Percentiles rank a stretch among this genome's conserved stretches.
Conservation (phyloP, 2,888 invertebrate genomes). For the Limnephilus rhombicus region DNA sequence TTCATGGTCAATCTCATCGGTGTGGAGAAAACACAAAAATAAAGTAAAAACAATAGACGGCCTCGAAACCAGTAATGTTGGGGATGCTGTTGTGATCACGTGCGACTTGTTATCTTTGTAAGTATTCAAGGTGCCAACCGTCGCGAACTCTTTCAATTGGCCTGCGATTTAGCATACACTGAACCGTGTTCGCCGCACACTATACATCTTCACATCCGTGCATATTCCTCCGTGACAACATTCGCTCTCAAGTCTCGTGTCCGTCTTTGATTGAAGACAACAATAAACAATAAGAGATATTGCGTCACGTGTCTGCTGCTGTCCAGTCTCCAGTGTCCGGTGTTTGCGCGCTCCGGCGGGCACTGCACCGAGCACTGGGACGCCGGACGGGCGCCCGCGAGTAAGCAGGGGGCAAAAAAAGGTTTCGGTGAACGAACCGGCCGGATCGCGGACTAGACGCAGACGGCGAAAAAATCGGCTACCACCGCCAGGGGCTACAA, state of each 20-base stretch:
- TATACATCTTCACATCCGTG: not conserved
- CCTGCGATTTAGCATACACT: not conserved
- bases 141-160: not conserved
- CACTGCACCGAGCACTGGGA: not conserved
- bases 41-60: not conserved
- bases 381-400: not conserved
- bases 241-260: not conserved
- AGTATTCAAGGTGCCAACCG: not conserved
- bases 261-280: conserved; percentile 31
- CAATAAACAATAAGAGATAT: conserved; percentile 44
- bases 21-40: not conserved
- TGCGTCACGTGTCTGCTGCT: conserved; percentile 25
- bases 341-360: not conserved
- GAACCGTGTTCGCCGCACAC: not conserved
- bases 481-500: conserved; percentile 41
- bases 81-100: not conserved
- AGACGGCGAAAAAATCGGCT: conserved; percentile 62
- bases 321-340: not conserved
- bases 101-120: not conserved
- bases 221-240: not conserved
- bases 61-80: not conserved
- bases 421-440: conserved; percentile 63
- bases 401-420: conserved; percentile 55
- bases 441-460: conserved; percentile 60
- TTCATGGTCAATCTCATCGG: not conserved